These are phyloP conservation scores for Chloropsis hardwickii DNA, from an alignment of 2,113 vertebrate genomes.

Conservation along the genomic window DNA sequence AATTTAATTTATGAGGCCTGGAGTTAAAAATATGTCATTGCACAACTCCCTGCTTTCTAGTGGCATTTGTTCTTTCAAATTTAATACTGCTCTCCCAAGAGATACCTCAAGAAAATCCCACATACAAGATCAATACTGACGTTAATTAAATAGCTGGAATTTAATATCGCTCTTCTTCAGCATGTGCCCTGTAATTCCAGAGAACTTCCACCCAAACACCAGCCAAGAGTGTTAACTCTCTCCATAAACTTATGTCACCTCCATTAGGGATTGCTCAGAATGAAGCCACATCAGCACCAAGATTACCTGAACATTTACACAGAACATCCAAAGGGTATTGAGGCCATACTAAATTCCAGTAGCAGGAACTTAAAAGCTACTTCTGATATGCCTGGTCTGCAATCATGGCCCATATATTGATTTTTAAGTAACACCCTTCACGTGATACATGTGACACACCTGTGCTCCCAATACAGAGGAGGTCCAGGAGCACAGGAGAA, in stretches of 20 bases:
- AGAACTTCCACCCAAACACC: background rate
- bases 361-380: background rate
- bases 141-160: background rate
- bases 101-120: background rate
- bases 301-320: background rate
- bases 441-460: background rate
- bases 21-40: background rate
- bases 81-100: background rate
- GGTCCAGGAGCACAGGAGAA: background rate
- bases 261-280: background rate
- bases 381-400: background rate
- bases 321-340: background rate
- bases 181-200: background rate
- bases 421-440: background rate
- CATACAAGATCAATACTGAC: background rate
- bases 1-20: background rate
- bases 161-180: background rate
- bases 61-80: background rate
- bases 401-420: background rate
- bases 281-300: background rate
- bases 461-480: background rate
- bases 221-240: background rate
- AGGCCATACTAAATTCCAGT: background rate
- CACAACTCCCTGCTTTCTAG: background rate
- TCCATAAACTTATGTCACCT: background rate